Base-by-base conservation (phyloP, 2,113 vertebrate genomes). In the Lycaon pictus region DNA sequence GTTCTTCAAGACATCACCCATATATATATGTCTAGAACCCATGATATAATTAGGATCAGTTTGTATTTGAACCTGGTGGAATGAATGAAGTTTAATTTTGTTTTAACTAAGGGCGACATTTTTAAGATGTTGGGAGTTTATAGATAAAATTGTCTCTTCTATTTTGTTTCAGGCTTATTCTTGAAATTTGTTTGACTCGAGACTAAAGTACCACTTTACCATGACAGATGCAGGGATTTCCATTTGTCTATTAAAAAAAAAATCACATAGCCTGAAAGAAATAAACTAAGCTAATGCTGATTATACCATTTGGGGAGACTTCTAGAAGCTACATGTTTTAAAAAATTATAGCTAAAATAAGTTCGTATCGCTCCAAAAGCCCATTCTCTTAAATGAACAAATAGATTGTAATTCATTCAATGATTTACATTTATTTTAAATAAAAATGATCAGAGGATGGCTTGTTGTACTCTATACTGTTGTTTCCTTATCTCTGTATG, bases 371-470 rank as follows among this genome's bases (percentile, higher is more conserved):
- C 81, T 72, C 55, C 1, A 51, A 79, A 58, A 84, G 5, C 11
- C 35, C 19, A 5, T 62, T 7, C 12, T 82, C 25, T 92, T 95
- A 74, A 80, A 76, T 48, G 11, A 85, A 60, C 23, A 77, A 79
- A n/a, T 62, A 74, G 9, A 93, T 51, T 20, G 4, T 71, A 69
- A 32, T 5, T 58, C 35, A n/a, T 15, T 94, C 77, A 92, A 90
- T 63, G 87, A 81, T 95, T 98, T 85, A 35, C 53, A 91, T 83
- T 96, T 91, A 62, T 8, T n/a, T n/a, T 62, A 67, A 95, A 77
- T 88, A 51, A 95, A 95, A 95, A 95, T 58, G 16, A 90, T 85
- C 65, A 93, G 60, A 91, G 13, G 65, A 90, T 76, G 80, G 55
- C 53, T 77, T 97, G 0, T 22, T 94, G 43, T 90, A 96, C 74